phyloP scores from a whole-genome alignment of 2,113 vertebrate genomes.

The Ascaphus truei region DNA sequence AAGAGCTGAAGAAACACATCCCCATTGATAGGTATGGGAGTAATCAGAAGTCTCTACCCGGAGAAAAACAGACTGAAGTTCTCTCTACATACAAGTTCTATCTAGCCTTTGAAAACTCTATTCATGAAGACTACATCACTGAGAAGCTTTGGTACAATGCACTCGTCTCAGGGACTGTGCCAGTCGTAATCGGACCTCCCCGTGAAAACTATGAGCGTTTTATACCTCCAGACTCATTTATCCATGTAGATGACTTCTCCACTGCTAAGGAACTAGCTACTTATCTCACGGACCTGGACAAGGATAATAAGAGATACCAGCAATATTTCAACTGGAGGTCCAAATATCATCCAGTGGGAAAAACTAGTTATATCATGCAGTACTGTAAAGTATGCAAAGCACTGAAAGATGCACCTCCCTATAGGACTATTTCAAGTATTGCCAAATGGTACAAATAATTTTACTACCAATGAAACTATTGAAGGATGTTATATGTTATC shows the following conservation, averaged over 20 bases:
- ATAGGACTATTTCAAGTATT: not conserved
- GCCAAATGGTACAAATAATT: not conserved
- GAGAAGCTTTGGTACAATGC: conserved; percentile 74
- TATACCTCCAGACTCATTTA: conserved; percentile 64
- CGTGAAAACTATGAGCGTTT: conserved; percentile 56
- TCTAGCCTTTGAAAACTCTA: conserved; percentile 75
- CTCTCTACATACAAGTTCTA: conserved; percentile 66
- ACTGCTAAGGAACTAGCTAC: conserved; percentile 46
- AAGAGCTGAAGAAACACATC: conserved; percentile 47
- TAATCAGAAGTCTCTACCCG: conserved; percentile 27
- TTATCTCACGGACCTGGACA: conserved; percentile 50
- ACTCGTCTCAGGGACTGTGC: conserved; percentile 50
- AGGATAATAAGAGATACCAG: conserved; percentile 44
- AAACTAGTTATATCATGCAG: not conserved
- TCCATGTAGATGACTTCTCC: conserved; percentile 66
- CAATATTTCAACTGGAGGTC: conserved; percentile 59
- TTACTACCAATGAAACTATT: too few species aligned
- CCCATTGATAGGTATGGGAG: conserved; percentile 51
- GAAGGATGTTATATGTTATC: too few species aligned
- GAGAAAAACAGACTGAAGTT: fast-evolving
- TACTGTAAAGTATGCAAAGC: conserved; percentile 1
- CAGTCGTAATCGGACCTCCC: conserved; percentile 64
- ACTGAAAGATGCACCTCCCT: not conserved
- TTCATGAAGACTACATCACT: conserved; percentile 63
- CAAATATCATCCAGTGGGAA: not conserved